A percentile compares a stretch with the other conserved stretches of the same genome.
phyloP scores from a whole-genome alignment of 1,140 invertebrate species.

The Calephelis virginiensis region DNA sequence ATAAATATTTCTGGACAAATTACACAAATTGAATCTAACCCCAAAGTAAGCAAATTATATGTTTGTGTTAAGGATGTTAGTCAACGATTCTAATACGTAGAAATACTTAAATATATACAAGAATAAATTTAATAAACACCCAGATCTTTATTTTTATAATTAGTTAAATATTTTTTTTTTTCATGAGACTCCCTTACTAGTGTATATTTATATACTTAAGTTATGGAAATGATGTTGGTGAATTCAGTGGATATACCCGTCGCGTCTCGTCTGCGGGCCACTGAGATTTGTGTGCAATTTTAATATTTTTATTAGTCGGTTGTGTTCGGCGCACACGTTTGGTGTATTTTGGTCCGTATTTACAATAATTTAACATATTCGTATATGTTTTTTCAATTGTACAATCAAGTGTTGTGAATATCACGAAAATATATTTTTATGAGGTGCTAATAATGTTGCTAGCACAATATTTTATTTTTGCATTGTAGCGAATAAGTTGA shows the following conservation, averaged over 20 bases:
- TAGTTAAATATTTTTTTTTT: too few relatives aligned
- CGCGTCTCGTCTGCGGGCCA: not conserved
- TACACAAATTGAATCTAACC: too few relatives aligned
- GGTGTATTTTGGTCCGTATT: slow-evolving; percentile 32
- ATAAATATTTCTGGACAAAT: too few relatives aligned
- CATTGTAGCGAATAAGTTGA: slow-evolving; percentile 52
- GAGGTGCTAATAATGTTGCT: slow-evolving; percentile 54
- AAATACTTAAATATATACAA: too few relatives aligned
- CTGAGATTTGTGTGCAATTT: slow-evolving; percentile 55
- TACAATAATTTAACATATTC: slow-evolving; percentile 32
- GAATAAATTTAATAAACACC: too few relatives aligned
- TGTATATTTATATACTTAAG: not conserved
- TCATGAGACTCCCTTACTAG: too few relatives aligned
- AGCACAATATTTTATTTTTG: slow-evolving; percentile 60
- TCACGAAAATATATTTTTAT: slow-evolving; percentile 58
- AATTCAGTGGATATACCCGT: not conserved
- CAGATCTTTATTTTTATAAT: too few relatives aligned
- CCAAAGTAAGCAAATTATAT: too few relatives aligned
- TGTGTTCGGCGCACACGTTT: slow-evolving; percentile 49
- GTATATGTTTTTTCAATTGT: slow-evolving; percentile 31
- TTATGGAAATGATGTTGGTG: too few relatives aligned
- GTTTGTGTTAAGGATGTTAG: too few relatives aligned
- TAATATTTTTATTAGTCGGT: slow-evolving; percentile 54
- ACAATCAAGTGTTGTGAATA: slow-evolving; percentile 57
- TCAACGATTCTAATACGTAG: too few relatives aligned